These are phyloP conservation scores for Pristionchus pacificus DNA, from an alignment of 1,140 invertebrate genomes.

Conservation along the genomic window DNA sequence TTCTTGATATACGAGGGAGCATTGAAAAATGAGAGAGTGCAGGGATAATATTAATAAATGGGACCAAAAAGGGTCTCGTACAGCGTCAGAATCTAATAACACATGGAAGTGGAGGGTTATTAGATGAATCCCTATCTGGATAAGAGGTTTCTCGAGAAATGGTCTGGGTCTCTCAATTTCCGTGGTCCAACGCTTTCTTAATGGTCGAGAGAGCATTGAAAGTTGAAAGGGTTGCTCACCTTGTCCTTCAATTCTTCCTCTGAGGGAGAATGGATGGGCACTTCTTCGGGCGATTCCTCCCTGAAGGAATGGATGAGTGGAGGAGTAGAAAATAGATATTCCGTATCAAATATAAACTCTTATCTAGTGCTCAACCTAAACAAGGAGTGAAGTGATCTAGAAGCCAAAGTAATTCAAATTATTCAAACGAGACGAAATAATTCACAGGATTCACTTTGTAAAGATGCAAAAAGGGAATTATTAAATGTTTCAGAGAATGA, in stretches of 20 bases:
- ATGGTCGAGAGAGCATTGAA: too few relatives aligned
- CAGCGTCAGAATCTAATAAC: background rate
- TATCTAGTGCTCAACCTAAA: too few relatives aligned
- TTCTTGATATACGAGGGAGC: background rate
- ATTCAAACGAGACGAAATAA: too few relatives aligned
- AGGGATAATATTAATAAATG: background rate
- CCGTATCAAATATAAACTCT: too few relatives aligned
- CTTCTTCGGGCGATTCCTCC: background rate
- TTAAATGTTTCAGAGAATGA: too few relatives aligned
- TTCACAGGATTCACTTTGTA: too few relatives aligned
- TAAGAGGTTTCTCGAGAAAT: too few relatives aligned
- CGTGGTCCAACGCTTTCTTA: too few relatives aligned
- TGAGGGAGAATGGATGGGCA: background rate
- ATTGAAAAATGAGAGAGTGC: background rate
- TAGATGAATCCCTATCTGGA: background rate
- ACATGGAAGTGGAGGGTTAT: background rate
- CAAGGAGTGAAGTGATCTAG: background rate
- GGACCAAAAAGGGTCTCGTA: background rate
- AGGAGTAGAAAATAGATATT: too few relatives aligned
- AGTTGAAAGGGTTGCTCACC: background rate
- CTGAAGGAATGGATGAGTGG: too few relatives aligned
- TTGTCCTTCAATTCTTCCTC: background rate
- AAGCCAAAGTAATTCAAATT: background rate
- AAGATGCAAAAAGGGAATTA: too few relatives aligned
- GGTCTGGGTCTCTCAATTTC: too few relatives aligned